These are phyloP conservation scores for Campoletis sonorensis DNA, from an alignment of 1,140 invertebrate species.

Conservation along the genomic window DNA sequence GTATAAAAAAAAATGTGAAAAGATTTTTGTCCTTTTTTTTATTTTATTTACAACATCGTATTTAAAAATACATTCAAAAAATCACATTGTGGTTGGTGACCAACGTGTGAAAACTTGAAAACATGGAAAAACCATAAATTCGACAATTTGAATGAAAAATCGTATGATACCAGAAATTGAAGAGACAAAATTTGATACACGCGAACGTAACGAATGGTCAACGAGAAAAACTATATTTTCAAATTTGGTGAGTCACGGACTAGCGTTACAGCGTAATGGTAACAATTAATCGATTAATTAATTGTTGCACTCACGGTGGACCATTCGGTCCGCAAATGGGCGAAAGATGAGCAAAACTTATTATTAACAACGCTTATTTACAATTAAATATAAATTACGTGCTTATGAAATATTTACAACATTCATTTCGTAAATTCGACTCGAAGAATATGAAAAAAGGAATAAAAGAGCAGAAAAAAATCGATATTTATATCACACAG, in stretches of 20 bases:
- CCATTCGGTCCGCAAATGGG: not conserved
- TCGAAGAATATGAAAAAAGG: not conserved
- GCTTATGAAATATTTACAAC: constrained; percentile 23
- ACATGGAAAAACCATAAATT: not conserved
- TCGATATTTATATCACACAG: constrained; percentile 18
- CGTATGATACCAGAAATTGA: not conserved
- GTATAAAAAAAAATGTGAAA: no score
- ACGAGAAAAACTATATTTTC: constrained; percentile 28
- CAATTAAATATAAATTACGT: constrained; percentile 20
- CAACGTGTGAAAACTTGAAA: not conserved
- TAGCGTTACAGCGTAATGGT: constrained; percentile 6
- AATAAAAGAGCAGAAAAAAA: constrained; percentile 1
- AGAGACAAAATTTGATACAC: not conserved
- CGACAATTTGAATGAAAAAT: constrained; percentile 4
- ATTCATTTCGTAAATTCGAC: not conserved
- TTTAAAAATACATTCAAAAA: constrained; percentile 15
- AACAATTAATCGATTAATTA: constrained; percentile 26
- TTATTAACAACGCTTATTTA: constrained; percentile 21
- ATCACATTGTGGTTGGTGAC: not conserved
- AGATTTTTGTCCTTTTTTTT: no score
- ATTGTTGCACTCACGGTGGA: not conserved
- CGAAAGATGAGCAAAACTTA: not conserved
- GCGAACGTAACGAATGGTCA: not conserved
- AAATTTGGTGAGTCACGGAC: constrained; percentile 31
- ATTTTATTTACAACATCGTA: constrained; percentile 11